Percentiles rank a stretch among this genome's conserved stretches.
These are phyloP conservation scores for Vanessa cardui DNA, from an alignment of 2,888 invertebrate genomes.

Conservation along the genomic window DNA sequence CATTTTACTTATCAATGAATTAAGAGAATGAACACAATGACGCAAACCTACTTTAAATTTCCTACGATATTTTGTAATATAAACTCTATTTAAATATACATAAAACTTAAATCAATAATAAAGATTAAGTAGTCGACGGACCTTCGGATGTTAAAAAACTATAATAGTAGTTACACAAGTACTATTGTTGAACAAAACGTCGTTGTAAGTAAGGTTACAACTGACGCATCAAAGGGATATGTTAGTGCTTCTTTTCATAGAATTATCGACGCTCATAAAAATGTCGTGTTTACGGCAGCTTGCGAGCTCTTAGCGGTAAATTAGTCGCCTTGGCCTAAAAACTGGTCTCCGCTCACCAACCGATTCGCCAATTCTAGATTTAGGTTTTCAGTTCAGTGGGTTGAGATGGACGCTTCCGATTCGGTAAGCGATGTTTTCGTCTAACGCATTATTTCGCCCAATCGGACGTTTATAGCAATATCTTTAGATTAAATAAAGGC, in stretches of 20 bases:
- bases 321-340: slow-evolving; percentile 80
- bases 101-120: no score
- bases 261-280: slow-evolving; percentile 44
- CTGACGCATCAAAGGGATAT: slow-evolving; percentile 28
- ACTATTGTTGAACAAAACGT: slow-evolving; percentile 21
- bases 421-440: slow-evolving; percentile 43
- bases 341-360: slow-evolving; percentile 62
- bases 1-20: no score
- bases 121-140: neutral
- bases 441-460: slow-evolving; percentile 24
- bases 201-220: slow-evolving; percentile 32
- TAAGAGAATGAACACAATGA: no score
- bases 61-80: neutral
- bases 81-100: neutral
- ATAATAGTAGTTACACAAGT: slow-evolving; percentile 12
- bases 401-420: slow-evolving; percentile 68
- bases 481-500: slow-evolving; percentile 26
- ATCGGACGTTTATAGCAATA: slow-evolving; percentile 19
- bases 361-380: slow-evolving; percentile 80
- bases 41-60: no score
- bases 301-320: slow-evolving; percentile 46
- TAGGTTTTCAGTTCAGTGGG: slow-evolving; percentile 81
- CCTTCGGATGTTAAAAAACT: slow-evolving; percentile 21
- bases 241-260: slow-evolving; percentile 34
- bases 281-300: slow-evolving; percentile 45